Evolutionary conservation across 2,888 invertebrate genomes (phyloP).

Genomic region (Lissonota sp.): DNA sequence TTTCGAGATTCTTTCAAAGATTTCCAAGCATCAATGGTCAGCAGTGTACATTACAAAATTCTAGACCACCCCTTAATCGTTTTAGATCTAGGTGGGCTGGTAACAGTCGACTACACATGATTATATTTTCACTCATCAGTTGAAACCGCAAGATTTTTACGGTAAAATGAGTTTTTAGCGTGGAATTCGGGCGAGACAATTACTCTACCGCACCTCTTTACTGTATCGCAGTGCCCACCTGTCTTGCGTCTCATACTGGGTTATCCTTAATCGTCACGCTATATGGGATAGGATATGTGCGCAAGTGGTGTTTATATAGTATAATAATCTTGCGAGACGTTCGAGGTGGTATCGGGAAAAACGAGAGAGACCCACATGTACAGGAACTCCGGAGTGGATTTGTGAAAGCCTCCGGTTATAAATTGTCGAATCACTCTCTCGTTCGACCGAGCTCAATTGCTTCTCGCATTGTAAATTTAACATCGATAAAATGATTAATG

Average conservation of each 20-base stretch:
- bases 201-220: slow-evolving; percentile 1
- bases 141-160: too few species aligned
- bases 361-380: neutral
- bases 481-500: neutral
- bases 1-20: too few species aligned
- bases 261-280: neutral
- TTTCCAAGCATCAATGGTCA: too few species aligned
- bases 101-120: too few species aligned
- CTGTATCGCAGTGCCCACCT: neutral
- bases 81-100: too few species aligned
- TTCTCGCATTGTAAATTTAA: neutral
- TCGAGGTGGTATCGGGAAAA: slow-evolving; percentile 6
- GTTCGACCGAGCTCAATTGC: slow-evolving; percentile 26
- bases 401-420: slow-evolving; percentile 46
- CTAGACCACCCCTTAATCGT: too few species aligned
- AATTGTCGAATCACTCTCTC: slow-evolving; percentile 35
- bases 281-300: neutral
- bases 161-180: slow-evolving; percentile 13
- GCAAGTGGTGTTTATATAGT: neutral
- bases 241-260: neutral
- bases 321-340: neutral
- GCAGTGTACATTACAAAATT: too few species aligned
- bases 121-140: too few species aligned
- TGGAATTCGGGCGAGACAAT: slow-evolving; percentile 8
- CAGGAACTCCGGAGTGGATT: slow-evolving; percentile 34